A percentile compares a stretch with the other conserved stretches of the same genome.
These are phyloP conservation scores for Amphiprion percula DNA, from an alignment of 2,113 vertebrate species.

Conservation along the genomic window DNA sequence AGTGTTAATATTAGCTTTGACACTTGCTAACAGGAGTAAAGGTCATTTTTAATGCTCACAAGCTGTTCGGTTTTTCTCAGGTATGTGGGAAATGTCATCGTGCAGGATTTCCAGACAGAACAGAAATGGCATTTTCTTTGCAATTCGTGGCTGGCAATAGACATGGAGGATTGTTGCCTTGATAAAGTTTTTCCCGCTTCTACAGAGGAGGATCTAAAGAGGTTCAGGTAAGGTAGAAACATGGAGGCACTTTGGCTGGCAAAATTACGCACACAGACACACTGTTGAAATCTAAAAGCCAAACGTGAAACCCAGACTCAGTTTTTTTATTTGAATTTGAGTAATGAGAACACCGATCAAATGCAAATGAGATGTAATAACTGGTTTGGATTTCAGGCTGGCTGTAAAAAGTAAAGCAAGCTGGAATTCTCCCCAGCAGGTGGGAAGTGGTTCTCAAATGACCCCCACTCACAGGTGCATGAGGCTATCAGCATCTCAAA, in stretches of 20 bases:
- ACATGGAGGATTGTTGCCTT: slow-evolving; percentile 88
- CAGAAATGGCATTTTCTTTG: slow-evolving; percentile 93
- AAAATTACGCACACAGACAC: neutral
- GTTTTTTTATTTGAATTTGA: slow-evolving; percentile 5
- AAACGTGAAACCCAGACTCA: neutral
- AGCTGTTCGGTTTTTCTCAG: slow-evolving; percentile 68
- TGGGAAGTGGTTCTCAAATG: no score
- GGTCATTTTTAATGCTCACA: neutral
- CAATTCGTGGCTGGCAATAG: slow-evolving; percentile 92
- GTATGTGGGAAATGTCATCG: slow-evolving; percentile 89
- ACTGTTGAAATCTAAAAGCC: neutral
- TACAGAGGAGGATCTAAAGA: slow-evolving; percentile 89
- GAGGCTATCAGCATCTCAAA: no score
- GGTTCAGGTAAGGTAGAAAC: slow-evolving; percentile 86
- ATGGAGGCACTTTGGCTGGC: no score
- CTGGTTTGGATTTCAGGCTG: neutral
- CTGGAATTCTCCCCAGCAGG: no score
- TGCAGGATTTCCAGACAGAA: slow-evolving; percentile 88
- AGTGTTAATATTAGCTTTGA: no score
- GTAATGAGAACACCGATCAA: neutral
- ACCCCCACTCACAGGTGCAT: no score
- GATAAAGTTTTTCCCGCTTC: slow-evolving; percentile 90
- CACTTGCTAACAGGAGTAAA: neutral
- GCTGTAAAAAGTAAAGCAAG: no score
- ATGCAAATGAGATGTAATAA: slow-evolving; percentile 21